Percentiles rank a stretch among this genome's conserved stretches.
Conservation (phyloP, 1,140 invertebrate genomes). For the Campoletis sonorensis region DNA sequence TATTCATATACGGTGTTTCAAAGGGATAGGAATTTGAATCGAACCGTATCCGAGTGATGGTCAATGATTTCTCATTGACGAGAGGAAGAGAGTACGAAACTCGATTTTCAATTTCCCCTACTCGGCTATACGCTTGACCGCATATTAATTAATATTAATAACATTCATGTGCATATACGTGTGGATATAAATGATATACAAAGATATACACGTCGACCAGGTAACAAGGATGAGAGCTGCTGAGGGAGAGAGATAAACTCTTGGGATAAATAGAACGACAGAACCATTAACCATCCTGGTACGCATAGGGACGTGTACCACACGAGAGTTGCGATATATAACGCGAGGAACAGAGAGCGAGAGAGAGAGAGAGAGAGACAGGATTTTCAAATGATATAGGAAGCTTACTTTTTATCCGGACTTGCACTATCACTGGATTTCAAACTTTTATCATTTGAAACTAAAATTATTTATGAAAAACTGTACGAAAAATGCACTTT, state of each 20-base stretch:
- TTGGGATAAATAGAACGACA: not conserved
- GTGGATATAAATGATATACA: not conserved
- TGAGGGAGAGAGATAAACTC: not conserved
- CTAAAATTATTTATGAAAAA: not conserved
- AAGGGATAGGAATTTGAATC: not conserved
- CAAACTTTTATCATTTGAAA: not conserved
- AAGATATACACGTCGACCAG: not conserved
- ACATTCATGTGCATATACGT: not conserved
- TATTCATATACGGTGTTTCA: no score
- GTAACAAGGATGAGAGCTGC: not conserved
- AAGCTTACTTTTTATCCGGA: not conserved
- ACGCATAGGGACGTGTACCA: not conserved
- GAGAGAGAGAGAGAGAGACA: not conserved
- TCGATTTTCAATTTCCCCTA: constrained; percentile 2
- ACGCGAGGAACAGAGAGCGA: no score
- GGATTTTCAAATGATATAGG: not conserved
- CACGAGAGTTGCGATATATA: not conserved
- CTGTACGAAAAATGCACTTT: not conserved
- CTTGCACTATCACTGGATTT: not conserved
- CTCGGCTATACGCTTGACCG: not conserved
- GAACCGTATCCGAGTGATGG: not conserved
- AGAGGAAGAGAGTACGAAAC: not conserved
- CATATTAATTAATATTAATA: constrained; percentile 19
- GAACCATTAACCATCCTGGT: not conserved
- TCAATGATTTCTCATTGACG: constrained; percentile 1